Conservation (phyloP, 2,113 vertebrate genomes). For the Psilopogon haemacephalus region DNA sequence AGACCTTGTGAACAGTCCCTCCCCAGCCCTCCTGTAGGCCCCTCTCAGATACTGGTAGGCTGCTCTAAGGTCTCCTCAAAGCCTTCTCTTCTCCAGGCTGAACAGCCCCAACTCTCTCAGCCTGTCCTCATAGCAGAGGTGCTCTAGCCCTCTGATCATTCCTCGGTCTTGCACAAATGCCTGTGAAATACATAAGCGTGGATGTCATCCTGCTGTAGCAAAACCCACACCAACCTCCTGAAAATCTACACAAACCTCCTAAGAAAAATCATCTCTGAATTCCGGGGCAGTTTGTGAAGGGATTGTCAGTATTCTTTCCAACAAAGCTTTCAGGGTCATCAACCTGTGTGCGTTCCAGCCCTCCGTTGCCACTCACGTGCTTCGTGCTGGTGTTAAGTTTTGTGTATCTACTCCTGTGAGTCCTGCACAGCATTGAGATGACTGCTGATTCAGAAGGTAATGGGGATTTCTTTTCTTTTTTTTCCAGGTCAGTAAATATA, state of each 20-base stretch:
- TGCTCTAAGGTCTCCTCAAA: too few species aligned
- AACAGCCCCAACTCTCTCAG: too few species aligned
- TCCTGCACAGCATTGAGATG: constrained; percentile 33
- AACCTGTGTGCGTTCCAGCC: constrained; percentile 6
- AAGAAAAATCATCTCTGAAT: neutral
- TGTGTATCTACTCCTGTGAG: constrained; percentile 6
- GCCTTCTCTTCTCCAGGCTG: too few species aligned
- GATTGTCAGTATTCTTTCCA: neutral
- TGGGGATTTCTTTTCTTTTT: constrained; percentile 56
- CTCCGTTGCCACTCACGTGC: neutral
- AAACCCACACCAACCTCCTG: constrained; percentile 1
- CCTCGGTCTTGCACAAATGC: neutral
- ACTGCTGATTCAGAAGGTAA: constrained; percentile 59
- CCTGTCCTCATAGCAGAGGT: too few species aligned
- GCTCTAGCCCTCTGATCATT: too few species aligned
- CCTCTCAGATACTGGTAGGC: too few species aligned
- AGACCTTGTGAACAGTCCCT: too few species aligned
- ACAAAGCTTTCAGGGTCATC: neutral
- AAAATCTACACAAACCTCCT: neutral
- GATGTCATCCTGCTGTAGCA: neutral
- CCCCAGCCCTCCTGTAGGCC: too few species aligned
- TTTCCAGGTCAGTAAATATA: constrained; percentile 60
- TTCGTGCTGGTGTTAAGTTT: constrained; percentile 27
- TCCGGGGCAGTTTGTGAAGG: neutral
- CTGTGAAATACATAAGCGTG: neutral